Evolutionary conservation across 2,888 invertebrate species (phyloP), one percentile per base, ranked within the genome.

Genomic region (Nipponacmea schrenckii): DNA sequence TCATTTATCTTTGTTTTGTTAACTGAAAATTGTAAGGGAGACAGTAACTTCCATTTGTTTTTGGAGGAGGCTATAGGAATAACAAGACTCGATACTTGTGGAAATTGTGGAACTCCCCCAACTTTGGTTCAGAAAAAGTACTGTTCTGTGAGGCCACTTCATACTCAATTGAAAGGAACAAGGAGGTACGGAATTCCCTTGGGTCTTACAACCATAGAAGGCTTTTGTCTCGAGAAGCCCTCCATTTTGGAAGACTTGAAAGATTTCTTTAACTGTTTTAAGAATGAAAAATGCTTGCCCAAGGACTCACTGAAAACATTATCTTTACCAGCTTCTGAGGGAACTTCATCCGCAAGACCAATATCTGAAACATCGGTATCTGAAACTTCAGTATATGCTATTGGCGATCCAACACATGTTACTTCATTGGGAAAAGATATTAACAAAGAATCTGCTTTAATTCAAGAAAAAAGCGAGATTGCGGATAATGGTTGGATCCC

Each of bases 21-120:
- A 8, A 62, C 68, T 2, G 31, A 68, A 62, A 56, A 62, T 31
- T n/a, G 27, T 20, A 26, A 10, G 12, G 15, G 14, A n/a, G 26
- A 62, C 68, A 10, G 12, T 62, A 20, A 10, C 8, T 17, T 24
- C 3, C 5, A 27, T n/a, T 39, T 56, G n/a, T 4, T 68, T 17
- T 26, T 39, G 31, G 62, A 68, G 14, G 68, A 68, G 24, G 62
- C 68, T 39, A 31, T 68, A 20, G 68, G 68, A 17, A 26, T 68
- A 20, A 68, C 68, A 31, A 31, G 39, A 68, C 44, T 68, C 10
- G 62, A 31, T 1, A 7, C 56, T 12, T 50, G 31, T 50, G 68
- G 62, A n/a, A 56, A 68, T 4, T 66, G 46, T 66, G 66, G 48
- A 20, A 7, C 17, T 39, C 39, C 39, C 10, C 5, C 39, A 24